A percentile compares a stretch with the other conserved stretches of the same genome.
These are phyloP conservation scores for Atherix ibis DNA, from an alignment of 2,888 invertebrate species.

Conservation along the genomic window DNA sequence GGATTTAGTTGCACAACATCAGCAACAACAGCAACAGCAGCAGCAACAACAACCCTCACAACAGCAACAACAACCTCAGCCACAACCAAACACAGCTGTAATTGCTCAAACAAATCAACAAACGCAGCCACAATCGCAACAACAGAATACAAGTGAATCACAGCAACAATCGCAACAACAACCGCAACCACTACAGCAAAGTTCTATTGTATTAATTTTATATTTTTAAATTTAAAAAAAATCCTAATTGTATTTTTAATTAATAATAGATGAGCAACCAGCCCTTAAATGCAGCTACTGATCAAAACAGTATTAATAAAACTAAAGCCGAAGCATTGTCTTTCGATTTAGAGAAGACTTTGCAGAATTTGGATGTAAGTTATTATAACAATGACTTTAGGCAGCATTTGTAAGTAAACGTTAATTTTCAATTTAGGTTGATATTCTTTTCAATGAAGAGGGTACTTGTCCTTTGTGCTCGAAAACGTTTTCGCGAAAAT, in stretches of 20 bases:
- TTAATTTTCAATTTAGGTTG: constrained; percentile 20
- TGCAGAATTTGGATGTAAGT: constrained; percentile 26
- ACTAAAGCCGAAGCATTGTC: constrained; percentile 18
- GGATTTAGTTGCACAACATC: constrained; percentile 13
- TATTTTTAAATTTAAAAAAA: neutral
- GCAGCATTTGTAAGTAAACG: neutral
- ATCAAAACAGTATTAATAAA: constrained; percentile 18
- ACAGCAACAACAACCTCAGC: neutral
- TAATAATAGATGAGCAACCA: too few relatives aligned
- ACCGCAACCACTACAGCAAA: neutral
- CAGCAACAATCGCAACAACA: constrained; percentile 6
- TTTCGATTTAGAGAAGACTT: constrained; percentile 26
- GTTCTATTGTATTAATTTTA: neutral
- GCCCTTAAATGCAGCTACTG: too few relatives aligned
- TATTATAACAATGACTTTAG: too few relatives aligned
- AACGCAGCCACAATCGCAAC: constrained; percentile 15
- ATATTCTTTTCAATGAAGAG: constrained; percentile 32
- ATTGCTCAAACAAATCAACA: constrained; percentile 14
- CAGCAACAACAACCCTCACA: constrained; percentile 11
- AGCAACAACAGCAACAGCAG: constrained; percentile 17
- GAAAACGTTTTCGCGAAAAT: constrained; percentile 33
- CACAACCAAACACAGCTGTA: too few relatives aligned
- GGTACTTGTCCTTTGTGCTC: constrained; percentile 33
- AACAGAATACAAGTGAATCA: constrained; percentile 14
- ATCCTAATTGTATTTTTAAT: neutral